A percentile compares a stretch with the other conserved stretches of the same genome.
Conservation (phyloP, 2,888 invertebrate species). For the Tipula helvola region DNA sequence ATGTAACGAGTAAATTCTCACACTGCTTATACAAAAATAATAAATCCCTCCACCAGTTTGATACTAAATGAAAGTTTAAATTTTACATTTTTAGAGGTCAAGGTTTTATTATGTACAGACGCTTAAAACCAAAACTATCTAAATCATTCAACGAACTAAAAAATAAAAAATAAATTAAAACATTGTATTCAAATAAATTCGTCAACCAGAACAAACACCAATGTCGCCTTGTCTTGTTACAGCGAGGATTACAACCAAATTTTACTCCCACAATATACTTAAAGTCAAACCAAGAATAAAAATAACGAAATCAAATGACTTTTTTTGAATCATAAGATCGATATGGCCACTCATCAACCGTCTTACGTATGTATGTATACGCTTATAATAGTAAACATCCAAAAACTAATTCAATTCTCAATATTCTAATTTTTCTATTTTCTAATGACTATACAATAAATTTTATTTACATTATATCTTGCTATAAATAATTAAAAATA, state of each 20-base stretch:
- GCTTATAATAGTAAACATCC: neutral
- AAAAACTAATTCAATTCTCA: neutral
- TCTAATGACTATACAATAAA: neutral
- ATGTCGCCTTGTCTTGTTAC: neutral
- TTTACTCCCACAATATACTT: neutral
- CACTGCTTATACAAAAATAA: neutral
- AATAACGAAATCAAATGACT: neutral
- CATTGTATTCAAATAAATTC: neutral
- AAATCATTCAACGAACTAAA: neutral
- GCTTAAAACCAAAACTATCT: neutral
- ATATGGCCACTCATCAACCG: neutral
- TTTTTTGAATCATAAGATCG: neutral
- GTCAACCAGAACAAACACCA: neutral
- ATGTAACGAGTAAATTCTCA: neutral
- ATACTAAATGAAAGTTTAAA: neutral
- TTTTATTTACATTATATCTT: neutral
- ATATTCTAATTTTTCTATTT: neutral
- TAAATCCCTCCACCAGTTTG: neutral
- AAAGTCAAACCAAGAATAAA: neutral
- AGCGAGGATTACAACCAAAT: neutral
- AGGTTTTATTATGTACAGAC: neutral
- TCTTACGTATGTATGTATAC: neutral
- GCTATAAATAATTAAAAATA: neutral
- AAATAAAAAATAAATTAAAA: neutral
- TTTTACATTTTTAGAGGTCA: neutral